Evolutionary conservation across 1,140 invertebrate species (phyloP).

Genomic region (Drosophila lacertosa): DNA sequence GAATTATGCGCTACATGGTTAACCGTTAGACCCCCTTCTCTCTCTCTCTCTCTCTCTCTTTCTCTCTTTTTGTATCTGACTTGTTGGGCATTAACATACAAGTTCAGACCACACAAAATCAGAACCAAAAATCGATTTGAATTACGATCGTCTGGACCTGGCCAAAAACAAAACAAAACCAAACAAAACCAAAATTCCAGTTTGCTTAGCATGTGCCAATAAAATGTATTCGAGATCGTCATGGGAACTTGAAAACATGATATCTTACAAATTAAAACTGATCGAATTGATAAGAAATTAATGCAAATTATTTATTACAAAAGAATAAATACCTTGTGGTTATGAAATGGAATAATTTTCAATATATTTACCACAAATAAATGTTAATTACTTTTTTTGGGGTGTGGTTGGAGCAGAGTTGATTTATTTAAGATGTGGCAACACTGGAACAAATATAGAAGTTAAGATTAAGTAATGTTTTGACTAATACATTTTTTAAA

Average conservation of each 20-base stretch:
- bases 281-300: constrained; percentile 16
- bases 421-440: too few relatives aligned
- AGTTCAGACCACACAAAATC: constrained; percentile 40
- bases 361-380: neutral
- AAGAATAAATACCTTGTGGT: neutral
- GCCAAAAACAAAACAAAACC: neutral
- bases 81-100: constrained; percentile 28
- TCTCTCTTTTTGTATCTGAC: neutral
- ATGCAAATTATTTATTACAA: constrained; percentile 6
- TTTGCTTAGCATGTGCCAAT: constrained; percentile 40
- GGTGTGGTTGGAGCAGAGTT: too few relatives aligned
- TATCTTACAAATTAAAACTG: constrained; percentile 21
- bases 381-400: too few relatives aligned
- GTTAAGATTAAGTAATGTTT: too few relatives aligned
- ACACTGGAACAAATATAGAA: too few relatives aligned
- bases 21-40: constrained; percentile 50
- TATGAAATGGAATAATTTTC: neutral
- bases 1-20: constrained; percentile 68
- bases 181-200: constrained; percentile 32
- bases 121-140: constrained; percentile 6
- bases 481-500: too few relatives aligned
- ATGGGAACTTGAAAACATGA: constrained; percentile 19
- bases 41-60: neutral
- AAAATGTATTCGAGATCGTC: constrained; percentile 7
- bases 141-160: constrained; percentile 27